Evolutionary conservation across 2,113 vertebrate species (phyloP).

Genomic region (Syngnathus typhle): DNA sequence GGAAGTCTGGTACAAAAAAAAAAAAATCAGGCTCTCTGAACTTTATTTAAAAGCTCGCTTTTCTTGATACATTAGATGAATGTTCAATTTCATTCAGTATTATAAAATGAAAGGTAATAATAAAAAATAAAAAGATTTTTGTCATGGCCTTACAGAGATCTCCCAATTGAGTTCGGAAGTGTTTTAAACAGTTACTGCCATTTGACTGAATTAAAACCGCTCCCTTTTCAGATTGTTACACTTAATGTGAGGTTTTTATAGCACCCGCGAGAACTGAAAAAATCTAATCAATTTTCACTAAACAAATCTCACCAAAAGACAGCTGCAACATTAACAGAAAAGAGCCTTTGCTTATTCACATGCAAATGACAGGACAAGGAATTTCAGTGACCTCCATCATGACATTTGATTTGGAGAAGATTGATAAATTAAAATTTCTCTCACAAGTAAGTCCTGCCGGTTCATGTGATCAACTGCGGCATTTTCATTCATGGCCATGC

Average conservation of each 20-base stretch:
- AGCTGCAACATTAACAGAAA: conserved; percentile 51
- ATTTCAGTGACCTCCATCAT: conserved; percentile 37
- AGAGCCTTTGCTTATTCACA: conserved; percentile 58
- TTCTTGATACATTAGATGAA: too few relatives aligned
- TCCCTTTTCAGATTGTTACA: conserved; percentile 68
- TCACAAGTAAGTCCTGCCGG: conserved; percentile 13
- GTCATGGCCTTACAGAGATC: conserved; percentile 2
- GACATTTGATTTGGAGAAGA: conserved; percentile 55
- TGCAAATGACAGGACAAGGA: conserved; percentile 54
- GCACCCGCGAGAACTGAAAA: conserved; percentile 63
- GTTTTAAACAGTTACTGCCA: conserved; percentile 34
- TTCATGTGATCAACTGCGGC: conserved; percentile 22
- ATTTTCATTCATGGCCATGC: conserved; percentile 7
- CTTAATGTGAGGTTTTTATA: conserved; percentile 58
- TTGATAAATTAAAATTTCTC: conserved; percentile 55
- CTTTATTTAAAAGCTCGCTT: too few relatives aligned
- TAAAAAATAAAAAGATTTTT: not conserved
- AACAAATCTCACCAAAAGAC: conserved; percentile 57
- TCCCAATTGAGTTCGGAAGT: conserved; percentile 60
- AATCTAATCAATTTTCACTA: conserved; percentile 66
- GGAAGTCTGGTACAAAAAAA: too few relatives aligned
- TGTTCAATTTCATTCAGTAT: not conserved
- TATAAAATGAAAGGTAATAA: not conserved
- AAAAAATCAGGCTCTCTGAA: too few relatives aligned
- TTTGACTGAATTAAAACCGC: conserved; percentile 63